Evolutionary conservation across 2,797 vertebrate genomes (phyloP).

Genomic region (Mareca strepera): DNA sequence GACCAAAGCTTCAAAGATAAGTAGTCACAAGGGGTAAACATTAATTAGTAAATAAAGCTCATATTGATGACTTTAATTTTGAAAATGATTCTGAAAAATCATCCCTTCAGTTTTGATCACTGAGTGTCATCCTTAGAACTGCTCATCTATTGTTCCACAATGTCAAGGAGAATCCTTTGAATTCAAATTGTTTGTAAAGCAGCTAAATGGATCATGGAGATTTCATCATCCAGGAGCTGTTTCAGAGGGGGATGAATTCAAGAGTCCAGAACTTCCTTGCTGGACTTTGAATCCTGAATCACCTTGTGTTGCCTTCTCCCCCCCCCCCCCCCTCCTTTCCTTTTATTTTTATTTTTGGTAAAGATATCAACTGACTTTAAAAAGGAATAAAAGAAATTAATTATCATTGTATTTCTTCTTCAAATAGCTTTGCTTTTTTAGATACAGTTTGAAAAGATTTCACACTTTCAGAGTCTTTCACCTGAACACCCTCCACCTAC

Average conservation of each 20-base stretch:
- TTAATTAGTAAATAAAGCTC: not conserved
- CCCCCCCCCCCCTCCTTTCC: not conserved
- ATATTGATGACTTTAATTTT: not conserved
- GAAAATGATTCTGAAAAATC: not conserved
- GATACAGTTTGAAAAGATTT: not conserved
- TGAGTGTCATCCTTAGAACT: not conserved
- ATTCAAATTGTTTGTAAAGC: conserved; percentile 34
- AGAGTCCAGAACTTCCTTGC: not conserved
- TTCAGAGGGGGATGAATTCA: not conserved
- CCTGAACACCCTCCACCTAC: not conserved
- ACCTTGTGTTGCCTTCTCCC: not conserved
- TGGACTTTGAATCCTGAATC: not conserved
- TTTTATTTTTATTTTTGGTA: not conserved
- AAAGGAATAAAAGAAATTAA: not conserved
- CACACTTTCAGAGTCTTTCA: not conserved
- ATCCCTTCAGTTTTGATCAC: not conserved
- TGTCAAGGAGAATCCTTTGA: conserved; percentile 33
- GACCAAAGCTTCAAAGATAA: not conserved
- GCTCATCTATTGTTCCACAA: not conserved
- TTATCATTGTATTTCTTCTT: not conserved
- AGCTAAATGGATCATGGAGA: conserved; percentile 34
- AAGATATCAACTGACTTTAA: not conserved
- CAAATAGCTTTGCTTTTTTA: not conserved
- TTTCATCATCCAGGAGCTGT: conserved; percentile 9
- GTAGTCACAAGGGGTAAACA: not conserved